These are phyloP conservation scores for Drosophila melanocephala DNA, from an alignment of 2,888 invertebrate species.

Conservation along the genomic window DNA sequence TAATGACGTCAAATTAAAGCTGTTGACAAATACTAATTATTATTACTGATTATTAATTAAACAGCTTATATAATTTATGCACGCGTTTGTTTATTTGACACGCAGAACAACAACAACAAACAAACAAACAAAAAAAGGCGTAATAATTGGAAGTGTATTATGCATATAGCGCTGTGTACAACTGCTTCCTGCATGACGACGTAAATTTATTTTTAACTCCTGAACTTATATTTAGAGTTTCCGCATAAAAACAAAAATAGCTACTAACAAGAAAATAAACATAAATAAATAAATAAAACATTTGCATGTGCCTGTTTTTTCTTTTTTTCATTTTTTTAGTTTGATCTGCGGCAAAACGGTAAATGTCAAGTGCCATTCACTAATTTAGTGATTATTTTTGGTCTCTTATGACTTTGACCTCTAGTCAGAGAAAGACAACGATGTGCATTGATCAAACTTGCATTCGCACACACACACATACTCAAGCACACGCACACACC, in stretches of 20 bases:
- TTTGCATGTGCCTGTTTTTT: not conserved
- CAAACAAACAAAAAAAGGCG: not conserved
- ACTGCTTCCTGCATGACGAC: conserved; percentile 7
- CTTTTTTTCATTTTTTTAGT: not conserved
- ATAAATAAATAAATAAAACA: not conserved
- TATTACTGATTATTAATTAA: not conserved
- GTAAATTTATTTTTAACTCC: conserved; percentile 24
- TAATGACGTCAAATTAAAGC: not conserved
- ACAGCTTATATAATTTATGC: not conserved
- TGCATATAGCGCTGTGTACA: conserved; percentile 6
- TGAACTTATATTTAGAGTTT: conserved; percentile 9
- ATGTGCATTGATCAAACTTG: conserved; percentile 64
- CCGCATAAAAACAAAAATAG: conserved; percentile 8
- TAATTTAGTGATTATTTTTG: conserved; percentile 28
- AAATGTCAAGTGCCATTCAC: conserved; percentile 35
- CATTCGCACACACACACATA: conserved; percentile 27
- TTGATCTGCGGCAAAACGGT: not conserved
- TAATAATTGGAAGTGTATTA: not conserved
- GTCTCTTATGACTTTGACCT: conserved; percentile 59
- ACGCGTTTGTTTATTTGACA: not conserved
- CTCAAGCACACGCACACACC: conserved; percentile 9
- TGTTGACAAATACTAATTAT: not conserved
- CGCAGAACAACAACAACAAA: not conserved
- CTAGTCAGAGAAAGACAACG: conserved; percentile 28
- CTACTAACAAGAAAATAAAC: not conserved